phyloP scores from a whole-genome alignment of 2,113 vertebrate genomes.

The Pseudonaja textilis region DNA sequence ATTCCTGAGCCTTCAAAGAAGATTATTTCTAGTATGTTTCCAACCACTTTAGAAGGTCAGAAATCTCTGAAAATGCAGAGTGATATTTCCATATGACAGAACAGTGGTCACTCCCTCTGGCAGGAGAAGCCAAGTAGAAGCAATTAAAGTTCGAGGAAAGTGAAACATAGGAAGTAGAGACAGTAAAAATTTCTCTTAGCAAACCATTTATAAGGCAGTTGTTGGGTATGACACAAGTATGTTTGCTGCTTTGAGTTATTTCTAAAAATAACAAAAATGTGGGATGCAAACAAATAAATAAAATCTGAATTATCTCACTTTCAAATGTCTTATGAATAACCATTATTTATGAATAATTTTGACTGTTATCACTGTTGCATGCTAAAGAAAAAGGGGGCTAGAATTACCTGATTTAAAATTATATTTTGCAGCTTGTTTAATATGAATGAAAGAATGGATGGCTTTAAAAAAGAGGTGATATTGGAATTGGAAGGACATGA shows the following conservation, averaged over 20 bases:
- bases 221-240: not conserved
- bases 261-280: not conserved
- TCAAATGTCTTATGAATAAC: not conserved
- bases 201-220: not conserved
- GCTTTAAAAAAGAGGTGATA: not conserved
- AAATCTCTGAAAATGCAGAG: not conserved
- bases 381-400: not conserved
- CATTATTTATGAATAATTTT: not conserved
- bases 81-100: not conserved
- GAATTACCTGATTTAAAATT: not conserved
- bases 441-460: not conserved
- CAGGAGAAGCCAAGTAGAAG: not conserved
- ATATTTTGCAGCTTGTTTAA: not conserved
- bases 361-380: not conserved
- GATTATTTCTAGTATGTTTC: not conserved
- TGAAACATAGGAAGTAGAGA: not conserved
- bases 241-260: not conserved
- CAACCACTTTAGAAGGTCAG: not conserved
- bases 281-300: not conserved
- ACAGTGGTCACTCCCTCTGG: not conserved
- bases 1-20: not conserved
- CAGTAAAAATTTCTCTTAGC: not conserved
- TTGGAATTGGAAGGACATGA: not conserved
- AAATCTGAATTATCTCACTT: not conserved
- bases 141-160: not conserved